phyloP scores from a whole-genome alignment of 2,888 invertebrate genomes.

The Lissocephala sabroskyi region DNA sequence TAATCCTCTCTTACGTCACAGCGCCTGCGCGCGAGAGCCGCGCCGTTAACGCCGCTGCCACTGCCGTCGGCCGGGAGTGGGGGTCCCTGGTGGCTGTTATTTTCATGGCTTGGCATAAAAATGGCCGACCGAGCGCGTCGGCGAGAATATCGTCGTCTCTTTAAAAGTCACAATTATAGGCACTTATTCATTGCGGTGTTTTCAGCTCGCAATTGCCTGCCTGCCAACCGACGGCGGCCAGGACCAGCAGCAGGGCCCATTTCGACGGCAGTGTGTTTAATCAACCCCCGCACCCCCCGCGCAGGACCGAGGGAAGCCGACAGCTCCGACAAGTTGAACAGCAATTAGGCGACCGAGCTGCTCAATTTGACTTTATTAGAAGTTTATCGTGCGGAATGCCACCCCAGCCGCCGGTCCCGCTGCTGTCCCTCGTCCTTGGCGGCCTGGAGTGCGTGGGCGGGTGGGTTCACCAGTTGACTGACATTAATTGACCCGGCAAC shows the following conservation, averaged over 20 bases:
- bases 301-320: constrained; percentile 18
- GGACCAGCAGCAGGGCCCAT: constrained; percentile 22
- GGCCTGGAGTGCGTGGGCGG: too few relatives aligned
- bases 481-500: constrained; percentile 62
- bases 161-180: constrained; percentile 60
- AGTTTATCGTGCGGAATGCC: constrained; percentile 55
- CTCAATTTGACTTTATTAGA: constrained; percentile 56
- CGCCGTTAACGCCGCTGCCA: too few relatives aligned
- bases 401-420: neutral
- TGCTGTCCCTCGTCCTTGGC: neutral
- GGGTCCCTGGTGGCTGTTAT: constrained; percentile 13
- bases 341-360: constrained; percentile 49
- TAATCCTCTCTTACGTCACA: constrained; percentile 5
- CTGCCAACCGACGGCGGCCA: neutral
- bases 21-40: constrained; percentile 20
- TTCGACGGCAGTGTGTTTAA: constrained; percentile 34
- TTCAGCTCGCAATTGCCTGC: neutral
- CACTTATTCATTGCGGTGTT: constrained; percentile 61
- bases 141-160: constrained; percentile 31
- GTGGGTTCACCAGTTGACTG: constrained; percentile 23
- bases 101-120: constrained; percentile 18
- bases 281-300: constrained; percentile 22
- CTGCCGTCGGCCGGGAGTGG: too few relatives aligned
- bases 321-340: constrained; percentile 37
- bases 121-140: constrained; percentile 36